These are phyloP conservation scores for Stictocephala bisonia DNA, from an alignment of 2,888 invertebrate genomes.

Conservation along the genomic window DNA sequence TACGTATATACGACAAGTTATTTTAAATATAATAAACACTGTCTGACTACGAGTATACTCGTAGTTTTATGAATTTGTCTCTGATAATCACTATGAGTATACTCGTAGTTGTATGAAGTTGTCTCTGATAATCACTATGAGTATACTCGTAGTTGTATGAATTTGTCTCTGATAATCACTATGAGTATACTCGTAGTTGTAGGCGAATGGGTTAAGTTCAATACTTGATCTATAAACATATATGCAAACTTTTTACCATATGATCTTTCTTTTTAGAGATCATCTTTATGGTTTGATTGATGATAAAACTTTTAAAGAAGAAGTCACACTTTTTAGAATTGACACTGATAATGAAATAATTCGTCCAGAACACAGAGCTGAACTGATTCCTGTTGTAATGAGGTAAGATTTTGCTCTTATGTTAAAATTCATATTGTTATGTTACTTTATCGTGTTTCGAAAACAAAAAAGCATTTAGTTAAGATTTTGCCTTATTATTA, in stretches of 20 bases:
- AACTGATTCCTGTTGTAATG: slow-evolving; percentile 80
- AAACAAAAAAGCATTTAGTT: not conserved
- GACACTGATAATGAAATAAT: slow-evolving; percentile 77
- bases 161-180: too few relatives aligned
- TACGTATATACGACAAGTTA: too few relatives aligned
- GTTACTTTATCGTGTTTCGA: not conserved
- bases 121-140: too few relatives aligned
- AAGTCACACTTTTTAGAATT: slow-evolving; percentile 83
- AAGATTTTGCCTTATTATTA: too few relatives aligned
- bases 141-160: too few relatives aligned
- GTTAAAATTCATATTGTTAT: not conserved
- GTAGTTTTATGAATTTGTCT: too few relatives aligned
- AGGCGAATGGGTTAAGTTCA: too few relatives aligned
- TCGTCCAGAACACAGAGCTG: slow-evolving; percentile 78
- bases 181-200: too few relatives aligned
- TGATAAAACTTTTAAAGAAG: slow-evolving; percentile 88
- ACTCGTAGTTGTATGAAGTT: too few relatives aligned
- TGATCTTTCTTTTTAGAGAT: slow-evolving; percentile 70
- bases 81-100: too few relatives aligned
- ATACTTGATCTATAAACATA: not conserved
- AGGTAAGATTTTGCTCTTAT: slow-evolving; percentile 65
- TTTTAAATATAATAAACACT: too few relatives aligned
- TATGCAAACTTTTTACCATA: not conserved
- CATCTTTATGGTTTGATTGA: slow-evolving; percentile 84
- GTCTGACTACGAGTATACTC: too few relatives aligned